Conservation (phyloP, 1,140 invertebrate genomes). For the Scylla paramamosain region DNA sequence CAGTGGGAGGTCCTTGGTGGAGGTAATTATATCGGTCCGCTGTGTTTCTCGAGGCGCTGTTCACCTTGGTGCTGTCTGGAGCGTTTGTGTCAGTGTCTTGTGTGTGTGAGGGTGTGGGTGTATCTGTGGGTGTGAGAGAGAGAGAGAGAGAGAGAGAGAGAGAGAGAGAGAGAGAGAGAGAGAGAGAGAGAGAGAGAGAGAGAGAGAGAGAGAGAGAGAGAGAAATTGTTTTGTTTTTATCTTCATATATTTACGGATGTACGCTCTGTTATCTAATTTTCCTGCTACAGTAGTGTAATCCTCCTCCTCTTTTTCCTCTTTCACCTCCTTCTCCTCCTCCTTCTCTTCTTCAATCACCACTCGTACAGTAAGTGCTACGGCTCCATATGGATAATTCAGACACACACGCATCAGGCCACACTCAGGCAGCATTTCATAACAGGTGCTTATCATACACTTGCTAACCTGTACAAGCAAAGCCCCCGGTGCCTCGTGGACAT, state of each 20-base stretch:
- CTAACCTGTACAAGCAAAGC: too few species aligned
- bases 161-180: slow-evolving; percentile 15
- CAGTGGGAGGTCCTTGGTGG: too few species aligned
- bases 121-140: not conserved
- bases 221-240: not conserved
- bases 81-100: too few species aligned
- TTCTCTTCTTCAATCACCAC: not conserved
- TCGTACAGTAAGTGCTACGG: too few species aligned
- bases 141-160: not conserved
- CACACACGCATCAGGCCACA: too few species aligned
- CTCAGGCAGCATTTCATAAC: too few species aligned
- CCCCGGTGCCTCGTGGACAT: too few species aligned
- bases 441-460: too few species aligned
- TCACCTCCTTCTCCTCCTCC: not conserved
- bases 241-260: not conserved
- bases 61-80: too few species aligned
- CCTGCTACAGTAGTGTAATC: not conserved
- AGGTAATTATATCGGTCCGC: too few species aligned
- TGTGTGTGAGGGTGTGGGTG: not conserved
- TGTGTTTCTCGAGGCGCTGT: too few species aligned
- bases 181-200: slow-evolving; percentile 21
- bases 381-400: too few species aligned
- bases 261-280: not conserved
- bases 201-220: slow-evolving; percentile 15
- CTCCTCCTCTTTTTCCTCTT: not conserved